Percentiles rank a stretch among this genome's conserved stretches.
Evolutionary conservation across 2,113 vertebrate genomes (phyloP).

Genomic region (Euleptes europaea): DNA sequence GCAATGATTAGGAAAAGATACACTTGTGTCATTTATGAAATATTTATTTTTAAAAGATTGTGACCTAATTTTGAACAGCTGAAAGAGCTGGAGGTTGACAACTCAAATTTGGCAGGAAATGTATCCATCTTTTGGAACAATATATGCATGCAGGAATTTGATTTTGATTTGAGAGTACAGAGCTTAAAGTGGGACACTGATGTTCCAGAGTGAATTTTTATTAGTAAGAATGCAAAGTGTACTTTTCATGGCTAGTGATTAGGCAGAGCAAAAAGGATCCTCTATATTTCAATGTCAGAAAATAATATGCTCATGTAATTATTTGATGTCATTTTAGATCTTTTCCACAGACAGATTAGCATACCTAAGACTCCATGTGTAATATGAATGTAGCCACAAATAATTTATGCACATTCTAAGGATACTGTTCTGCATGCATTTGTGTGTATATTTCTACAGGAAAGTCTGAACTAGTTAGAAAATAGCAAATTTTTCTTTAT

Average conservation of each 20-base stretch:
- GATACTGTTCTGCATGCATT: no score
- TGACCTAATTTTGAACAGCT: not conserved
- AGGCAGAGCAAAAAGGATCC: not conserved
- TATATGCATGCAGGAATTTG: not conserved
- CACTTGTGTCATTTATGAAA: not conserved
- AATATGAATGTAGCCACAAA: no score
- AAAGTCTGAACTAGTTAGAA: no score
- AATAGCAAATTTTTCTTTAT: no score
- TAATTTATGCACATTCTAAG: no score
- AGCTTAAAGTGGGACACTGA: not conserved
- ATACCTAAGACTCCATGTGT: no score
- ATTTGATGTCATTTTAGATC: not conserved
- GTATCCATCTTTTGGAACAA: not conserved
- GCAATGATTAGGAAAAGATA: not conserved
- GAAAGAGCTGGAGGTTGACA: not conserved
- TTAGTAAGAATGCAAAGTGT: not conserved
- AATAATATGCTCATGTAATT: not conserved
- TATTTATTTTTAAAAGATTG: not conserved
- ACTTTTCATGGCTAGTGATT: not conserved
- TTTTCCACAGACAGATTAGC: no score
- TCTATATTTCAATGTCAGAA: not conserved
- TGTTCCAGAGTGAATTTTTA: not conserved
- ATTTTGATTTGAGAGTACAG: constrained; percentile 13
- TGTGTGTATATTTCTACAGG: no score
- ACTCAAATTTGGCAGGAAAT: not conserved